Base-by-base conservation (phyloP, 2,888 invertebrate species). In the Crematogaster levior region DNA sequence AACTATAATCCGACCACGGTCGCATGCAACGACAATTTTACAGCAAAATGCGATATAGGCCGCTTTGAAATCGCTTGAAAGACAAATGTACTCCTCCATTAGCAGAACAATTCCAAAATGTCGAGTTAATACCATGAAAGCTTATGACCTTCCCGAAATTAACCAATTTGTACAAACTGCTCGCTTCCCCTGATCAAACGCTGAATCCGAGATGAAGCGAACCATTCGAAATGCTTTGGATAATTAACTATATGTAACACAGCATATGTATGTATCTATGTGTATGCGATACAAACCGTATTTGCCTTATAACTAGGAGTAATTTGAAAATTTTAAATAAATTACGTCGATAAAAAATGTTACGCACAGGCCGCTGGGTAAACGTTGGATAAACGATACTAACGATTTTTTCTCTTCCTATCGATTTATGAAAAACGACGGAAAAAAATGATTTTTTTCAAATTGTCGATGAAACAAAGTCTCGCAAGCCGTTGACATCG, bases 1-100 rank as follows among this genome's bases (percentile, higher is more conserved):
- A 86, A 89, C 85, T 80, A 87, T 84, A 87, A 81, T 74, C 73
- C 56, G 61, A 73, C 34, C 46, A 72, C 12, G 46, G 37, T 30
- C 30, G 9, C 56, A 63, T 24, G 56, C 77, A 63, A 81, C 84
- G 66, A 86, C 80, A 75, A 85, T 88, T 85, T 84, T 81, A 85
- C 83, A 80, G 75, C 83, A 65, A 81, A 82, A 81, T 74, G 68
- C 51, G 18, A 43, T 48, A 30, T 72, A n/a, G n/a, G n/a, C 84
- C 74, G 30, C n/a, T 37, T 77, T 34, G 43, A 61, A 12, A 60
- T 70, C 61, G 18, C 34, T 79, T 51, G 12, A 51, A 70, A 75
- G 70, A 83, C 72, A 18, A 65, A 48, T 51, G 46, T 18, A 80
- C 21, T 80, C 15, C 27, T 53, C 46, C 56, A 30, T 12, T 43